Evolutionary conservation across 2,113 vertebrate species (phyloP).

Genomic region (mouse (Mus musculus)): GRCm39 chr16:60694001-60694500

Average conservation of each 20-base stretch:
- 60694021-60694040: not conserved
- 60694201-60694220: constrained; percentile 79
- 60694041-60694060: not conserved
- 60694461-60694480: not conserved
- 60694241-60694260: constrained; percentile 82
- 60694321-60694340: constrained; percentile 74
- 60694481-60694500: not conserved
- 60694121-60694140: not conserved
- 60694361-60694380: constrained; percentile 50
- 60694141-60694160: constrained; percentile 62
- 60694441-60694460: not conserved
- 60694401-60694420: constrained; percentile 32
- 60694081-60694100: constrained; percentile 54
- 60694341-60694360: constrained; percentile 79
- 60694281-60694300: constrained; percentile 83
- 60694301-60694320: constrained; percentile 73
- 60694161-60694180: constrained; percentile 71
- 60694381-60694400: constrained; percentile 27
- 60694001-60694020: not conserved
- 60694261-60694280: constrained; percentile 79
- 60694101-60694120: constrained; percentile 51
- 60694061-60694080: constrained; percentile 62
- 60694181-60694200: constrained; percentile 72
- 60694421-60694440: not conserved
- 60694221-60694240: constrained; percentile 74